Evolutionary conservation across 2,888 invertebrate genomes (phyloP), one percentile per base, ranked within the genome.

Genomic region (Microplitis manilae): DNA sequence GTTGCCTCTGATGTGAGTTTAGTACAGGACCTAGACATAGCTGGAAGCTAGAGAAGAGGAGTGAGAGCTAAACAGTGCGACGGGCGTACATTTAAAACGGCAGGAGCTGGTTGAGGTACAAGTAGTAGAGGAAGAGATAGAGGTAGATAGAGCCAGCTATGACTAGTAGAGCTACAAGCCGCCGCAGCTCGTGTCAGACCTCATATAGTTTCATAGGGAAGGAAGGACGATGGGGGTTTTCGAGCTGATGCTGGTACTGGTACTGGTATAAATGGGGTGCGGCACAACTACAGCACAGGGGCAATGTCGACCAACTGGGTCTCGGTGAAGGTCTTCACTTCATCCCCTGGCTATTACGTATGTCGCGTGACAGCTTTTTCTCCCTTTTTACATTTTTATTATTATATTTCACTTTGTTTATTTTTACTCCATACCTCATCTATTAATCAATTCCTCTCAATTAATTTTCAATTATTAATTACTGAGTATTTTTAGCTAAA

Each of bases 251-350:
- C 8, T 50, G 50, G 8, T 13, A 13, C 50, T 30, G 50, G 9
- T 50, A 9, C 8, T 13, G 13, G 50, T 13, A 50, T 77, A 65
- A 79, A 75, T 70, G 80, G 81, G 81, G 79, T 80, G 77, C 71
- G 77, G 77, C 77, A 68, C 76, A 76, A 77, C 75, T 76, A 81
- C 80, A 78, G 76, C 80, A 82, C 88, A 87, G 88, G 88, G 87
- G 85, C 88, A 88, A 88, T 88, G 89, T 87, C 88, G 88, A 87
- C 78, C 86, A 87, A 87, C 86, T 87, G 83, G 88, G 88, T 89
- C 89, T 89, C 87, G 88, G 87, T 87, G 88, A 88, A 88, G 88
- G 88, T 87, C 87, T 85, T 84, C 81, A 82, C 76, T 76, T 77
- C 76, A 62, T 30, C 77, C 77, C 65, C 41, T 70, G 67, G 30